Evolutionary conservation across 1,140 invertebrate genomes (phyloP), one percentile per base, ranked within the genome.

Genomic region (Thaumatotibia leucotreta): DNA sequence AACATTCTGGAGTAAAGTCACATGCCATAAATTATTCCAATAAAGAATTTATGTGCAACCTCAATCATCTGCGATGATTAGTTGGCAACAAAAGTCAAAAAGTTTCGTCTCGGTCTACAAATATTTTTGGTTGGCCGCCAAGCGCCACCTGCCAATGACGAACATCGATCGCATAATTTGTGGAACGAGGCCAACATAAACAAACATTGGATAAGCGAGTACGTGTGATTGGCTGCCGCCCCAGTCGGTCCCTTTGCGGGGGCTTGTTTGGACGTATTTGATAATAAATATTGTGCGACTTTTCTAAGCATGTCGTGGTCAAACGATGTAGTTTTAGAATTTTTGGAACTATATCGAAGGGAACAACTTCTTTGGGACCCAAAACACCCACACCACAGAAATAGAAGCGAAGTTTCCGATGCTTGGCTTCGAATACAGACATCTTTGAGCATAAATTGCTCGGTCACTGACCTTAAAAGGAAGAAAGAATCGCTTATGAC

Each of bases 401-500:
- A 76, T 69, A 77, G 75, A 75, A 72, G 54, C 17, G 72, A 79
- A 67, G 69, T 78, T 67, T 17, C 67, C 14, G 63, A 73, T 24
- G 76, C 79, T 61, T 75, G 82, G 82, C 62, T 72, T 61, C 75
- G 84, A 71, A 85, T 88, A 68, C 80, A 83, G 72, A 63, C 74
- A 31, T 77, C 69, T 67, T 70, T 88, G 39, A 77, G 80, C 50
- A 79, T 88, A 64, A 76, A 82, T 69, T 85, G 72, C 64, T 74
- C 80, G 24, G 67, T 88, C 20, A 68, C 58, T 64, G 84, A 86
- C 67, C 66, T 88, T 24, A 88, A 88, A 69, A 85, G 76, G 73
- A 88, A 88, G 74, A 88, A 86, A 39, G 86, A 88, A 68, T 88
- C 84, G 1, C 71, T 88, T 61, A 86, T 88, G 84, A 83, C 83